Percentiles rank a stretch among this genome's conserved stretches.
phyloP scores from a whole-genome alignment of 2,888 invertebrate species.

The Phytoseiulus persimilis region DNA sequence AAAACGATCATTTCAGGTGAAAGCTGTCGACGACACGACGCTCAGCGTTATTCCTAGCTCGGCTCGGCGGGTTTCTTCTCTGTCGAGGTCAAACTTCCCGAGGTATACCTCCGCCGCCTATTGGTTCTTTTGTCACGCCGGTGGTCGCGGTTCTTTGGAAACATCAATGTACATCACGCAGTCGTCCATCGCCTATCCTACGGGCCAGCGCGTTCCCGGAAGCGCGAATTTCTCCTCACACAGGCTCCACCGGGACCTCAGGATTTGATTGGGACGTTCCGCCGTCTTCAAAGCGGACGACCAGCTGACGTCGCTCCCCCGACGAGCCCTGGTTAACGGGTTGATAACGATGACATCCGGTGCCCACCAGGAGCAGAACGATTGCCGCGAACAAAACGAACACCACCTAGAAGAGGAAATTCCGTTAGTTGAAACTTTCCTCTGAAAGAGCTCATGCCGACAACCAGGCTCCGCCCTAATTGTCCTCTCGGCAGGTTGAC shows the following conservation, averaged over 20 bases:
- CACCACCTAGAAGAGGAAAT: constrained; percentile 19
- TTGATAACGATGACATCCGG: constrained; percentile 32
- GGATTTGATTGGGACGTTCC: constrained; percentile 29
- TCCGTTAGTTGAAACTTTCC: neutral
- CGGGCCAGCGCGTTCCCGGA: neutral
- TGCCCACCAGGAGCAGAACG: constrained; percentile 35
- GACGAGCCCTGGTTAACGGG: neutral
- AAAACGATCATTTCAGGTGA: neutral
- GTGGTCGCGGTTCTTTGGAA: neutral
- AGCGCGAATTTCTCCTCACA: neutral
- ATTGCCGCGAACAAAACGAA: constrained; percentile 37
- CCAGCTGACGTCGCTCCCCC: constrained; percentile 22
- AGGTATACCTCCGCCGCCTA: neutral
- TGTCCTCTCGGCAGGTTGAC: neutral
- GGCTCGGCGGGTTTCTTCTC: neutral
- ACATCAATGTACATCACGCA: neutral
- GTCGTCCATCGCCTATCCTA: neutral
- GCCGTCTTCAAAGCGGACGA: constrained; percentile 36
- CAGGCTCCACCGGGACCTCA: constrained; percentile 32
- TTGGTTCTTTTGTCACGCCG: neutral
- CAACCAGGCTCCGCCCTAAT: neutral
- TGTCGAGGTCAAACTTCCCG: neutral
- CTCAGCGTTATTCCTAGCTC: neutral
- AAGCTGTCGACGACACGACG: neutral
- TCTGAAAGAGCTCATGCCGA: neutral